Percentiles rank a stretch among this genome's conserved stretches.
phyloP scores from a whole-genome alignment of 1,140 invertebrate species.

The Chionoecetes opilio region DNA sequence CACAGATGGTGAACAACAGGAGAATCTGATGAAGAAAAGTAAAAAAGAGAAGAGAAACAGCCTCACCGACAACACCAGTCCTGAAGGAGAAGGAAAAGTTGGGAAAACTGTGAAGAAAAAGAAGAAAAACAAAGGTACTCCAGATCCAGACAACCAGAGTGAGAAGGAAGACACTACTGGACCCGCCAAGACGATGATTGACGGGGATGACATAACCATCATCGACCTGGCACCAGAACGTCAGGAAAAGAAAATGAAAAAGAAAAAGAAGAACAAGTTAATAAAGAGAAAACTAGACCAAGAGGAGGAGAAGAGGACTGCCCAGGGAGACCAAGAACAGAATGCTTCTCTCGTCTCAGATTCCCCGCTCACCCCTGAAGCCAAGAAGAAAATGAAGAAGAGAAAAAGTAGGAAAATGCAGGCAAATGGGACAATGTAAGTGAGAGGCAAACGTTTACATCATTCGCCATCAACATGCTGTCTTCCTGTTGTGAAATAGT shows the following conservation, averaged over 20 bases:
- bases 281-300: not conserved
- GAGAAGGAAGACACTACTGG: not conserved
- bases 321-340: too few species aligned
- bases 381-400: too few species aligned
- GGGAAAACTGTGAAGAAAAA: not conserved
- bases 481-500: too few species aligned
- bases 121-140: not conserved
- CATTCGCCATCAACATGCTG: too few species aligned
- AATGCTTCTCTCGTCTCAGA: too few species aligned
- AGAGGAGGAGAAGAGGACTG: not conserved
- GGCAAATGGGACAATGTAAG: too few species aligned
- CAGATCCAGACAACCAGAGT: not conserved
- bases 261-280: not conserved
- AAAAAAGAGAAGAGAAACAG: not conserved
- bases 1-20: not conserved
- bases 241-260: not conserved
- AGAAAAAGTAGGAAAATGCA: too few species aligned
- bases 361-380: too few species aligned
- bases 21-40: not conserved
- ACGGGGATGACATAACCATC: not conserved
- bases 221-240: too few species aligned
- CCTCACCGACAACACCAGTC: not conserved
- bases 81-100: not conserved
- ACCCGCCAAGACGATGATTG: not conserved
- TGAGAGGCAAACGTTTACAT: too few species aligned